These are phyloP conservation scores for Lophura nycthemera DNA, from an alignment of 2,113 vertebrate genomes.

Conservation along the genomic window DNA sequence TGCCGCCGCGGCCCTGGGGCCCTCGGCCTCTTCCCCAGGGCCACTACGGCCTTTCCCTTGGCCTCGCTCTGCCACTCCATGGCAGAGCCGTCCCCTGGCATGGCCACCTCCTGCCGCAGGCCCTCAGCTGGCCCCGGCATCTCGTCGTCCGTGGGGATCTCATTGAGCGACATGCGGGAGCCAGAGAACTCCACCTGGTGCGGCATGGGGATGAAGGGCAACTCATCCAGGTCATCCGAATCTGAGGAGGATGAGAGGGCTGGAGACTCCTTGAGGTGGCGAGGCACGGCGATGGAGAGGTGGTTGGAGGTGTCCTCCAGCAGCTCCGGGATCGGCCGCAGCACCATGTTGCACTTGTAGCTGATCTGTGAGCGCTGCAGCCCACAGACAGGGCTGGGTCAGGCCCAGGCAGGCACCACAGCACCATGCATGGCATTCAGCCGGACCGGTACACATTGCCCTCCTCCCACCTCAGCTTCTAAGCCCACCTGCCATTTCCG, in stretches of 20 bases:
- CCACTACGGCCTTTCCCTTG: neutral
- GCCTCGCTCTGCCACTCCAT: slow-evolving; percentile 79
- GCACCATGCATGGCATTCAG: neutral
- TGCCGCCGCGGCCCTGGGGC: slow-evolving; percentile 58
- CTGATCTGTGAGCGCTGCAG: slow-evolving; percentile 93
- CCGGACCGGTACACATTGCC: neutral
- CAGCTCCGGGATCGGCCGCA: slow-evolving; percentile 92
- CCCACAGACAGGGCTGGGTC: neutral
- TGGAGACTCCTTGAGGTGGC: slow-evolving; percentile 87
- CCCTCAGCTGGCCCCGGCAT: slow-evolving; percentile 71
- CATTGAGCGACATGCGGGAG: slow-evolving; percentile 91
- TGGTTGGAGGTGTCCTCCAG: slow-evolving; percentile 90
- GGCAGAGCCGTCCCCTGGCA: neutral
- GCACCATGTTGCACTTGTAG: slow-evolving; percentile 98
- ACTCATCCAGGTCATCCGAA: slow-evolving; percentile 93
- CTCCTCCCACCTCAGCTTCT: neutral
- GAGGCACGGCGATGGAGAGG: slow-evolving; percentile 91
- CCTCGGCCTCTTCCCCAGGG: slow-evolving; percentile 59
- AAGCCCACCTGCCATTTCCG: slow-evolving; percentile 94
- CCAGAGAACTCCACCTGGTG: slow-evolving; percentile 92
- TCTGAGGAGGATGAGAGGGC: slow-evolving; percentile 93
- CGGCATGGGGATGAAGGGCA: slow-evolving; percentile 94
- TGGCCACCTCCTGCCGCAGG: slow-evolving; percentile 25
- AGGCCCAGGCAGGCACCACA: neutral
- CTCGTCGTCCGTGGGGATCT: slow-evolving; percentile 89